Percentiles rank a stretch among this genome's conserved stretches.
phyloP scores from a whole-genome alignment of 2,797 vertebrate species.

The Sebastes alutus region DNA sequence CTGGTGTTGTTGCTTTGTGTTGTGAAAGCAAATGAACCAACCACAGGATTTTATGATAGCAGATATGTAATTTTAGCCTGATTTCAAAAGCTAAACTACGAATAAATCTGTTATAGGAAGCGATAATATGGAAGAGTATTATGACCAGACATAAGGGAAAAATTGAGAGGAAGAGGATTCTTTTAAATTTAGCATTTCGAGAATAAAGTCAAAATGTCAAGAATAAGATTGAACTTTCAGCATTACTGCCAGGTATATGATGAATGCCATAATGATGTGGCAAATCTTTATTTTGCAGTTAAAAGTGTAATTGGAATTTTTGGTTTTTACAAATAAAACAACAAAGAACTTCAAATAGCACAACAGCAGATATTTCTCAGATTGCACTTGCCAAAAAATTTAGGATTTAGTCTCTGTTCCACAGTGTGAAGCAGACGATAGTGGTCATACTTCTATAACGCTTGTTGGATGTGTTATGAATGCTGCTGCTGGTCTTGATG shows the following conservation, averaged over 20 bases:
- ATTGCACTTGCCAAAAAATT: background rate
- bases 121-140: background rate
- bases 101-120: background rate
- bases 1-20: background rate
- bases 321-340: background rate
- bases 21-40: background rate
- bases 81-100: background rate
- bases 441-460: background rate
- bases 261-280: background rate
- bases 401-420: background rate
- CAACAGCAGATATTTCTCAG: too few relatives aligned
- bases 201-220: too few relatives aligned
- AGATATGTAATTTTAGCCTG: background rate
- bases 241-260: too few relatives aligned
- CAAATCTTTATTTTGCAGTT: background rate
- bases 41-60: background rate
- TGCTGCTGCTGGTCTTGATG: constrained; percentile 7
- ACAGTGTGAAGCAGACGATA: background rate
- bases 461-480: constrained; percentile 1
- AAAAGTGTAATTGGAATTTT: background rate
- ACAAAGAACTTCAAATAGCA: background rate
- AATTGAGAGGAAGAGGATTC: too few relatives aligned
- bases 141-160: background rate
- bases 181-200: too few relatives aligned
- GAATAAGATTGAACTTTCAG: too few relatives aligned